These are phyloP conservation scores for Odontophorus gujanensis DNA, from an alignment of 2,113 vertebrate species.

Conservation along the genomic window DNA sequence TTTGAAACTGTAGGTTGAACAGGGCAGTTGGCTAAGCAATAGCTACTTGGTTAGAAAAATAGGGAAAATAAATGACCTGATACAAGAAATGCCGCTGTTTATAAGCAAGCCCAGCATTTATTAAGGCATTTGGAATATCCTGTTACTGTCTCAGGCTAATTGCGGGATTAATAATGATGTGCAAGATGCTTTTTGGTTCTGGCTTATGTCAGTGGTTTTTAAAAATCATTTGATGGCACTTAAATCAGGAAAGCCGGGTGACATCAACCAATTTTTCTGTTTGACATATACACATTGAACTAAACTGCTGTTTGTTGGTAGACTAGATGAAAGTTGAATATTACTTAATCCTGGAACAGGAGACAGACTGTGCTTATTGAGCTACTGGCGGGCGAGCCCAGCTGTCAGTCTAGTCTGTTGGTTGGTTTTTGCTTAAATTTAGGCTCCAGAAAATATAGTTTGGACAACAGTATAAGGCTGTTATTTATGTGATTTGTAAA, in stretches of 20 bases:
- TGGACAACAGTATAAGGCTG: not conserved
- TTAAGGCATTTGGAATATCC: not conserved
- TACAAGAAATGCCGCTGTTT: not conserved
- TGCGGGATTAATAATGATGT: not conserved
- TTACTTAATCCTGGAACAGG: not conserved
- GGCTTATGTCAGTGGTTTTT: not conserved
- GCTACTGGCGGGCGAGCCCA: not conserved
- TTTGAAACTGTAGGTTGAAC: not conserved
- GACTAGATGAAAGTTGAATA: not conserved
- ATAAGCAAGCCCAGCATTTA: not conserved
- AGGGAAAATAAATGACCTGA: not conserved
- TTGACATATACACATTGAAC: not conserved
- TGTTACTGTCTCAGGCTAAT: not conserved
- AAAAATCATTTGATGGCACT: rapidly evolving
- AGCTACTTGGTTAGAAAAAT: not conserved
- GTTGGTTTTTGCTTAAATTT: not conserved
- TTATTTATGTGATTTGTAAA: not conserved
- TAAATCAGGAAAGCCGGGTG: not conserved
- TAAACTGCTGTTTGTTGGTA: not conserved
- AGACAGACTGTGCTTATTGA: not conserved
- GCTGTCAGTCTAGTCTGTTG: not conserved
- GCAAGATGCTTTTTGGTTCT: not conserved
- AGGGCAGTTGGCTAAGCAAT: not conserved
- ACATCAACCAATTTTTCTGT: not conserved
- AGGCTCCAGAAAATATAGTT: not conserved